phyloP scores from a whole-genome alignment of 1,140 invertebrate genomes.

The Bombus superbus region DNA sequence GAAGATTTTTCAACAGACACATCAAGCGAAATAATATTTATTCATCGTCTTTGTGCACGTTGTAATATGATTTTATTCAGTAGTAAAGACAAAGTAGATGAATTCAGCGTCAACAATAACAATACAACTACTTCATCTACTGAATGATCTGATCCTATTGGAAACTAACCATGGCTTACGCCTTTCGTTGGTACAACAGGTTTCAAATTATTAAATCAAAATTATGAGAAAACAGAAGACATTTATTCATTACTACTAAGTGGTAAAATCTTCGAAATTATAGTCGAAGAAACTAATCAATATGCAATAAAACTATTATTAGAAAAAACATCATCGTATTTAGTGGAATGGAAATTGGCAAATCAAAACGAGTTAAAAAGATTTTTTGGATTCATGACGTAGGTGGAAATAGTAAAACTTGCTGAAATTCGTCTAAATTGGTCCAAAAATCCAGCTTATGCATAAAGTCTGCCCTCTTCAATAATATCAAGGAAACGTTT shows the following conservation, averaged over 20 bases:
- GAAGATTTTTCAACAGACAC: constrained; percentile 28
- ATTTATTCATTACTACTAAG: constrained; percentile 41
- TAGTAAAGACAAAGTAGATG: constrained; percentile 26
- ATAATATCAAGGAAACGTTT: background rate
- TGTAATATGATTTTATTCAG: constrained; percentile 26
- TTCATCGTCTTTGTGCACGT: constrained; percentile 22
- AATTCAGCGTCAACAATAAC: constrained; percentile 24
- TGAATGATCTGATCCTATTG: constrained; percentile 24
- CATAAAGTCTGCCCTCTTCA: background rate
- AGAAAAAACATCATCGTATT: background rate
- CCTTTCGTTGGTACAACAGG: constrained; percentile 18
- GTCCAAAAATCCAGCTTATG: background rate
- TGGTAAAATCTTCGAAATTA: constrained; percentile 37
- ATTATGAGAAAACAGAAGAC: constrained; percentile 32
- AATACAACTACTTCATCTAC: constrained; percentile 27
- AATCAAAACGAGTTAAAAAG: background rate
- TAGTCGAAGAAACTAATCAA: constrained; percentile 39
- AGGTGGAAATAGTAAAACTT: background rate
- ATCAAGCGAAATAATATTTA: constrained; percentile 26
- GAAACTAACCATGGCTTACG: constrained; percentile 30
- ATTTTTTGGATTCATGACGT: background rate
- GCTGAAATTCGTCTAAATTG: background rate
- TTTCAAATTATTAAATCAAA: constrained; percentile 31
- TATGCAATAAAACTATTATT: constrained; percentile 35
- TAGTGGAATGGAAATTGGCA: background rate